Percentiles rank a stretch among this genome's conserved stretches.
Conservation (phyloP, 2,888 invertebrate genomes). For the Hermaeophaga mercurialis region DNA sequence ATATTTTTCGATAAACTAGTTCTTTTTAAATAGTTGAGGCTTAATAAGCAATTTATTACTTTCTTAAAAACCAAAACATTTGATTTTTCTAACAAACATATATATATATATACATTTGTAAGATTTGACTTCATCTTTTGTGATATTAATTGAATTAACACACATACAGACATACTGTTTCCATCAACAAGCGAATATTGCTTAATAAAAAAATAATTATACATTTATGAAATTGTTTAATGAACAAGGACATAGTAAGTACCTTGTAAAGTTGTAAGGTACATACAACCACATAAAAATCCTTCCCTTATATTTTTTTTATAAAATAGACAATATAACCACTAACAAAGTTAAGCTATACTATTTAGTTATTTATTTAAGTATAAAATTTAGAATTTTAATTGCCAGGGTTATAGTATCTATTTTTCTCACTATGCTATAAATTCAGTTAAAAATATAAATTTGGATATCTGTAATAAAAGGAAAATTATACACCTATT, state of each 20-base stretch:
- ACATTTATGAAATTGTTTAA: conserved; percentile 28
- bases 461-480: no score
- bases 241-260: conserved; percentile 42
- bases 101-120: no score
- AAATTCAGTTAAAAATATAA: no score
- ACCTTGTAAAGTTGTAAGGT: conserved; percentile 38
- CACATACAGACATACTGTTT: conserved; percentile 13
- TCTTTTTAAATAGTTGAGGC: no score
- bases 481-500: no score
- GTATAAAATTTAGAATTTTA: conserved; percentile 43
- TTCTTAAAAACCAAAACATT: no score
- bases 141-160: no score
- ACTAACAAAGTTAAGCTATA: conserved; percentile 32
- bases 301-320: conserved; percentile 15
- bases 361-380: conserved; percentile 39
- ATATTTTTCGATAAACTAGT: no score
- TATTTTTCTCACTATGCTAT: conserved; percentile 19
- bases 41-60: no score
- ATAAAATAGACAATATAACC: conserved; percentile 30
- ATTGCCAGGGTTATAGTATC: conserved; percentile 31
- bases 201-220: conserved; percentile 24
- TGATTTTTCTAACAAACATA: no score
- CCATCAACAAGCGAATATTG: conserved; percentile 18
- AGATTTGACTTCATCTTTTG: no score
- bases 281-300: conserved; percentile 23